Evolutionary conservation across 1,140 invertebrate species (phyloP).

Genomic region (Apis cerana): DNA sequence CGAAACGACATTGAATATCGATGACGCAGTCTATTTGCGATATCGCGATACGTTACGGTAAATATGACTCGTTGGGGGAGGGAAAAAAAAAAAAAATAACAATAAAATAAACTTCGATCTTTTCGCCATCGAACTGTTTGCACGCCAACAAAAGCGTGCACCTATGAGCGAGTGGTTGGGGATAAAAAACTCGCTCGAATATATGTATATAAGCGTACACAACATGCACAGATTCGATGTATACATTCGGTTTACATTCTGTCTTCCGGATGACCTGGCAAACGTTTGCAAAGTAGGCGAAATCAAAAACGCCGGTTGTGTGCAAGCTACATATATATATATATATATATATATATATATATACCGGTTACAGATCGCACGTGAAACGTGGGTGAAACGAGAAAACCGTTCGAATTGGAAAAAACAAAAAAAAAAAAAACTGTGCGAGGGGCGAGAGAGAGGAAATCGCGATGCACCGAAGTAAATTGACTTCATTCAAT

Average conservation of each 20-base stretch:
- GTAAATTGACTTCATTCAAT: constrained; percentile 10
- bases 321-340: neutral
- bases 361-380: neutral
- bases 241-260: constrained; percentile 12
- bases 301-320: constrained; percentile 8
- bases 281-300: constrained; percentile 22
- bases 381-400: neutral
- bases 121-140: constrained; percentile 17
- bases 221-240: neutral
- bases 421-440: neutral
- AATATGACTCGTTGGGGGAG: neutral
- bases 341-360: too few species aligned
- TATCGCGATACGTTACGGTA: neutral
- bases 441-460: neutral
- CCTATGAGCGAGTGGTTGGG: too few species aligned
- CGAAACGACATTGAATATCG: constrained; percentile 8
- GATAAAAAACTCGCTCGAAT: neutral
- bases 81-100: too few species aligned
- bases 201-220: neutral
- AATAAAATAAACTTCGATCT: constrained; percentile 10
- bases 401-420: neutral
- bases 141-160: neutral
- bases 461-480: neutral
- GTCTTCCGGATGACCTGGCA: constrained; percentile 22
- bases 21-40: neutral